Percentiles rank a stretch among this genome's conserved stretches.
These are phyloP conservation scores for Actinostola sp. DNA, from an alignment of 92 coral and sea anemone species.

Conservation along the genomic window DNA sequence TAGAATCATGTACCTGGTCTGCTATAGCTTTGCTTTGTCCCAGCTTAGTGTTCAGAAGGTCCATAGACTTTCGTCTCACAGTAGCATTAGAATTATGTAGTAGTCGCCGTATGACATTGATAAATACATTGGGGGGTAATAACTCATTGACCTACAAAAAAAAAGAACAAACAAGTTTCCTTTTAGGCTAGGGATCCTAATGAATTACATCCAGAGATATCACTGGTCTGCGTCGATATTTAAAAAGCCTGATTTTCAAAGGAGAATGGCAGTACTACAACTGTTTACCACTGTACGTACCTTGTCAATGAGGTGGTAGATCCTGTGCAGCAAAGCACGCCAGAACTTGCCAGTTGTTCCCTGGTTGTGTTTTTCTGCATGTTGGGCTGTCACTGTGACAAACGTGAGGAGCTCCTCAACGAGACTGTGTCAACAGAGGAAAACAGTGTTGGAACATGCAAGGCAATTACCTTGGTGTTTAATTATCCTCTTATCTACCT, in stretches of 20 bases:
- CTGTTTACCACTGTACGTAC: conserved; percentile 29
- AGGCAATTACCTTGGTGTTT: no score
- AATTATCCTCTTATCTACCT: no score
- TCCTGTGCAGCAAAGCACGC: conserved; percentile 79
- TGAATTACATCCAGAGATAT: no score
- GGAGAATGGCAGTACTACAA: no score
- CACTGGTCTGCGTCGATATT: no score
- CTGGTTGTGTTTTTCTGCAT: conserved; percentile 62
- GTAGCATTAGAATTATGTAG: conserved; percentile 68
- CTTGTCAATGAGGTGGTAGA: conserved; percentile 85
- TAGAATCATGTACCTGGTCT: conserved; percentile 62
- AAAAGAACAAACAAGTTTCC: no score
- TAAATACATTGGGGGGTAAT: conserved; percentile 72
- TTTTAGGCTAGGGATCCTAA: no score
- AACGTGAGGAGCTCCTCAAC: conserved; percentile 79
- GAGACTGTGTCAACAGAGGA: no score
- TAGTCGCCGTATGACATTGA: conserved; percentile 75
- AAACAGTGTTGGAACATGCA: no score
- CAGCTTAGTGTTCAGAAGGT: conserved; percentile 81
- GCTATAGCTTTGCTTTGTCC: conserved; percentile 33
- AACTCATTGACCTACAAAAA: conserved; percentile 74
- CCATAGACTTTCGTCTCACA: conserved; percentile 91
- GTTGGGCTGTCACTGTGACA: conserved; percentile 71
- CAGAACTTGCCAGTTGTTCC: conserved; percentile 79
- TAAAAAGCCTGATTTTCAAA: neutral